Evolutionary conservation across 92 coral and sea anemone species (phyloP).

Genomic region (Actinernus sp.): DNA sequence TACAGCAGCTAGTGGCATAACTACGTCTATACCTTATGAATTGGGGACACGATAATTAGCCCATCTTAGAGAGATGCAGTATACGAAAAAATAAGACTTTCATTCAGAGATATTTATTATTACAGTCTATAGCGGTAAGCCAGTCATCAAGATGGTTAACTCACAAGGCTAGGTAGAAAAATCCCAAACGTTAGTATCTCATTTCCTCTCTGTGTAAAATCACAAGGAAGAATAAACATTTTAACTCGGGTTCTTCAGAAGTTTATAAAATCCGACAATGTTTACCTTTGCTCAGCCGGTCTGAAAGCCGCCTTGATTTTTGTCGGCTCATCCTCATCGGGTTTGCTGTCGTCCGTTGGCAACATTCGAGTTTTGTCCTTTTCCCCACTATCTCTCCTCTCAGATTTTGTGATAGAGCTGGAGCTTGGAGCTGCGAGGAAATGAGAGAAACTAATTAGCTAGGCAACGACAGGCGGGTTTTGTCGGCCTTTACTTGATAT

Average conservation of each 20-base stretch:
- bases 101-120: too few relatives aligned
- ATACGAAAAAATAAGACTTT: too few relatives aligned
- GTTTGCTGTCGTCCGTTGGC: background rate
- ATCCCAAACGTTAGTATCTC: too few relatives aligned
- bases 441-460: background rate
- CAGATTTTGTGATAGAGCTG: slow-evolving; percentile 15
- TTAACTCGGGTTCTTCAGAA: background rate
- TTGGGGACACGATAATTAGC: too few relatives aligned
- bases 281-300: slow-evolving; percentile 45
- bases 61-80: too few relatives aligned
- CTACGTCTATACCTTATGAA: too few relatives aligned
- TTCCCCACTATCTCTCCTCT: slow-evolving; percentile 30
- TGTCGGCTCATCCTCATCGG: slow-evolving; percentile 4
- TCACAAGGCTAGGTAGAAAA: too few relatives aligned
- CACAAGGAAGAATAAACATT: background rate
- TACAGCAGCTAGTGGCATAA: slow-evolving; percentile 2
- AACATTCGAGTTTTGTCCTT: slow-evolving; percentile 13
- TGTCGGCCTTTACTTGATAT: too few relatives aligned
- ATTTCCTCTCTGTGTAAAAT: too few relatives aligned
- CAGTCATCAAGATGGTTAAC: too few relatives aligned
- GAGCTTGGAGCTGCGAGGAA: slow-evolving; percentile 50
- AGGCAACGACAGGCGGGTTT: background rate
- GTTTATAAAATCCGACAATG: background rate
- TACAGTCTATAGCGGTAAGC: too few relatives aligned
- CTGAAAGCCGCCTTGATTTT: background rate